Evolutionary conservation across 2,113 vertebrate genomes (phyloP).

Genomic region (Ciconia maguari): DNA sequence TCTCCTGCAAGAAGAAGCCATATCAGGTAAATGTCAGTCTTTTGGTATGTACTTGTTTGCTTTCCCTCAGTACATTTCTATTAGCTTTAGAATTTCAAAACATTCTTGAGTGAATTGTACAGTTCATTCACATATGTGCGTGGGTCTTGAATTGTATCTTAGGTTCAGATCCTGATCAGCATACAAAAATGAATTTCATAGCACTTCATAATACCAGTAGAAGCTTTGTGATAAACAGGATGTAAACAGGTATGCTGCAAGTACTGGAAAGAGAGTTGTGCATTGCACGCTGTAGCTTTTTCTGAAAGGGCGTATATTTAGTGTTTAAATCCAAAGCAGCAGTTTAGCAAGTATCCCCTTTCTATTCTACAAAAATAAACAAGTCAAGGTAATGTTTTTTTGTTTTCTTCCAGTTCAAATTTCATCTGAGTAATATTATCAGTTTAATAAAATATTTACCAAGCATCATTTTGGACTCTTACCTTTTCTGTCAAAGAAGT

Average conservation of each 20-base stretch:
- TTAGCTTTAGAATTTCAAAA: background rate
- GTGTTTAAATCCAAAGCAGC: background rate
- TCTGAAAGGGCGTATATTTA: background rate
- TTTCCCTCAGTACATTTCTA: background rate
- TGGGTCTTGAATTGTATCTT: background rate
- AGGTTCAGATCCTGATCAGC: background rate
- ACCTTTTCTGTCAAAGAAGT: background rate
- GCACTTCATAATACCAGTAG: background rate
- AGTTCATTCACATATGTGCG: accelerated
- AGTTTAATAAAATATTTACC: background rate
- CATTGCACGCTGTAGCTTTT: background rate
- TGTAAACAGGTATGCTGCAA: background rate
- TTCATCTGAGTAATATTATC: background rate
- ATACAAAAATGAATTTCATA: background rate
- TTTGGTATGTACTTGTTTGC: background rate
- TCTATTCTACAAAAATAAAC: background rate
- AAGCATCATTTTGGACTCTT: background rate
- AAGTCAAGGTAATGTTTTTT: background rate
- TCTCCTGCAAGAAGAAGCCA: conserved; percentile 98
- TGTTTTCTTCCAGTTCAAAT: background rate
- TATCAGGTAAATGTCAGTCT: conserved; percentile 83
- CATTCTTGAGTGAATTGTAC: background rate
- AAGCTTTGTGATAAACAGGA: background rate
- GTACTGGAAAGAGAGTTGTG: background rate
- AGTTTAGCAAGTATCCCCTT: background rate